A percentile compares a stretch with the other conserved stretches of the same genome.
These are phyloP conservation scores for Ips typographus DNA, from an alignment of 1,140 invertebrate species.

Conservation along the genomic window DNA sequence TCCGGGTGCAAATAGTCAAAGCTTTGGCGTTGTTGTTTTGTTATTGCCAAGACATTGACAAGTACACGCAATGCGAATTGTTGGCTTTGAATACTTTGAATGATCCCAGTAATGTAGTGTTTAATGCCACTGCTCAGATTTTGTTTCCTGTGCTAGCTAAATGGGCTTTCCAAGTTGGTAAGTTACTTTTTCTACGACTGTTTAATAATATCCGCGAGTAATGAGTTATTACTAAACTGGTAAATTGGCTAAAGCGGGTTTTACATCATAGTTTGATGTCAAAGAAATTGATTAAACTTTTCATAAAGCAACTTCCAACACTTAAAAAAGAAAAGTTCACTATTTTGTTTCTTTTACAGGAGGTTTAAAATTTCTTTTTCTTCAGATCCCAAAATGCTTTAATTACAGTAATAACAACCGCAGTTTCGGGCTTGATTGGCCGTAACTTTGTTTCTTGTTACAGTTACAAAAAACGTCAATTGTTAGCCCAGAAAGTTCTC, in stretches of 20 bases:
- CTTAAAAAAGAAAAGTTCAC: too few species aligned
- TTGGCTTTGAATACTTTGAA: constrained; percentile 58
- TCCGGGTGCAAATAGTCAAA: constrained; percentile 63
- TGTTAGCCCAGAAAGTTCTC: too few species aligned
- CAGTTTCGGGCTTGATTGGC: too few species aligned
- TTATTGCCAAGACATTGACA: constrained; percentile 68
- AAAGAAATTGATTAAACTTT: not conserved
- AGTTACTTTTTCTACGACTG: not conserved
- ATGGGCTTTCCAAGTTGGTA: constrained; percentile 59
- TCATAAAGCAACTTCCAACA: not conserved
- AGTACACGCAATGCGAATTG: constrained; percentile 66
- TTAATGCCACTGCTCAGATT: constrained; percentile 53
- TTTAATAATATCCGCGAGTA: not conserved
- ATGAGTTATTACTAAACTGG: not conserved
- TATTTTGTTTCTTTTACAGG: too few species aligned
- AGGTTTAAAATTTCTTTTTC: too few species aligned
- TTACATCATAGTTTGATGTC: too few species aligned
- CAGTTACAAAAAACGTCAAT: too few species aligned
- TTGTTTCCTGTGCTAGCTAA: constrained; percentile 62
- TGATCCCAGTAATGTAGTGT: constrained; percentile 57
- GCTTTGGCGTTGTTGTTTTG: constrained; percentile 66
- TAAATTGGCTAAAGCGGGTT: not conserved
- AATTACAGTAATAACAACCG: too few species aligned
- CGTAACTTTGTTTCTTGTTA: too few species aligned
- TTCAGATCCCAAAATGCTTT: too few species aligned